Conservation (phyloP, 2,888 invertebrate genomes). For the Axea sp. region DNA sequence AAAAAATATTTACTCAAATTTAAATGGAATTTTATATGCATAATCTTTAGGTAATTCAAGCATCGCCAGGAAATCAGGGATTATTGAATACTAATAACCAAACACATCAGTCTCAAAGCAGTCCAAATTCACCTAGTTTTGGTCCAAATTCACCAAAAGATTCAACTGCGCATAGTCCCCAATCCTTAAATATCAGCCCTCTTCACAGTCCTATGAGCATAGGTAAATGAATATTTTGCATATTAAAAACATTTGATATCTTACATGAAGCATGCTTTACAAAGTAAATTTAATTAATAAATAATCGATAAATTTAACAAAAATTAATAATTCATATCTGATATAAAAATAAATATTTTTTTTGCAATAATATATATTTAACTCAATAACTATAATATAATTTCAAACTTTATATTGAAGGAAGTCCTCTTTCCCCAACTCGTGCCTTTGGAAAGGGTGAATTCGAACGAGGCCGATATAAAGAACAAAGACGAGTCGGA, state of each 20-base stretch:
- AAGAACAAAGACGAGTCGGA: conserved; percentile 89
- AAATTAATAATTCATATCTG: too few species aligned
- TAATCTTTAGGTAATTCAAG: conserved; percentile 62
- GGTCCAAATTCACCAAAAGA: conserved; percentile 77
- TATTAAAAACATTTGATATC: too few species aligned
- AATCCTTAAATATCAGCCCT: conserved; percentile 79
- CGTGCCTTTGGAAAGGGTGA: conserved; percentile 79
- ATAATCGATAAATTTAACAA: too few species aligned
- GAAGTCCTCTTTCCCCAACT: conserved; percentile 84
- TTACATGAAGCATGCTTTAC: too few species aligned
- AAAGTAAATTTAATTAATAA: too few species aligned
- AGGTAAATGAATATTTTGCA: conserved; percentile 30
- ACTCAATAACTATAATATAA: too few species aligned
- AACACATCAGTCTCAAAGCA: conserved; percentile 69
- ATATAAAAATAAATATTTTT: too few species aligned
- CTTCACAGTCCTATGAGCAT: conserved; percentile 79
- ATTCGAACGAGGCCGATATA: conserved; percentile 80
- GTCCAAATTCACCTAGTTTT: conserved; percentile 77
- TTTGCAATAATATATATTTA: too few species aligned
- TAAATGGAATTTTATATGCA: too few species aligned
- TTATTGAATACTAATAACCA: conserved; percentile 70
- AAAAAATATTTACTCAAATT: neutral
- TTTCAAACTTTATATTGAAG: too few species aligned
- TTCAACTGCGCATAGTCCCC: conserved; percentile 75
- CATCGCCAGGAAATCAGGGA: conserved; percentile 67